Evolutionary conservation across 2,113 vertebrate species (phyloP).

Genomic region (Chelonoidis abingdonii): DNA sequence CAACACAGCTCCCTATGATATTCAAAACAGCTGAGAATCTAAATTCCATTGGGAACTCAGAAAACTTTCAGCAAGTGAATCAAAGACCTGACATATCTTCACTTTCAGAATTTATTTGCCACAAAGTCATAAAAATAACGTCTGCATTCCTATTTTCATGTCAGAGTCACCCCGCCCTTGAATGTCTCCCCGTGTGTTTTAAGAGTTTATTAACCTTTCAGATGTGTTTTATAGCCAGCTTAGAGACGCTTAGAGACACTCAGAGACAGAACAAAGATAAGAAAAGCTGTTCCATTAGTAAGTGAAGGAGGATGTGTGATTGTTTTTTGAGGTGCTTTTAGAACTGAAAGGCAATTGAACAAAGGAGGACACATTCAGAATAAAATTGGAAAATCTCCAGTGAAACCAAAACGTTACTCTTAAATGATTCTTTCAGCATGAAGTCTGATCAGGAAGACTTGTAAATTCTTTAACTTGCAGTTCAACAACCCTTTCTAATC

Average conservation of each 20-base stretch:
- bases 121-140: slow-evolving; percentile 38
- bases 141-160: slow-evolving; percentile 40
- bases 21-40: slow-evolving; percentile 47
- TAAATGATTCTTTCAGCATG: slow-evolving; percentile 9
- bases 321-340: slow-evolving; percentile 62
- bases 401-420: not conserved
- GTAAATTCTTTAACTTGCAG: not conserved
- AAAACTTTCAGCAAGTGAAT: slow-evolving; percentile 40
- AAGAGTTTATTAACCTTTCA: slow-evolving; percentile 51
- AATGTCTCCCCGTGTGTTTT: slow-evolving; percentile 27
- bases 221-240: not conserved
- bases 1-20: slow-evolving; percentile 38
- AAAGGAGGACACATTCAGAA: not conserved
- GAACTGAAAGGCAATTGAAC: slow-evolving; percentile 11
- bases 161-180: slow-evolving; percentile 26
- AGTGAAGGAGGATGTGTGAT: not conserved
- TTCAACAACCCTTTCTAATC: not conserved
- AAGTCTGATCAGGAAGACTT: not conserved
- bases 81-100: slow-evolving; percentile 47
- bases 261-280: slow-evolving; percentile 30
- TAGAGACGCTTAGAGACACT: not conserved
- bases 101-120: slow-evolving; percentile 44
- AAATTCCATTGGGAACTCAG: slow-evolving; percentile 40
- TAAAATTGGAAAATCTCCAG: not conserved
- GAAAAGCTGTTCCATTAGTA: slow-evolving; percentile 50